phyloP scores from a whole-genome alignment of 2,113 vertebrate genomes.

The Poeciliopsis prolifica region DNA sequence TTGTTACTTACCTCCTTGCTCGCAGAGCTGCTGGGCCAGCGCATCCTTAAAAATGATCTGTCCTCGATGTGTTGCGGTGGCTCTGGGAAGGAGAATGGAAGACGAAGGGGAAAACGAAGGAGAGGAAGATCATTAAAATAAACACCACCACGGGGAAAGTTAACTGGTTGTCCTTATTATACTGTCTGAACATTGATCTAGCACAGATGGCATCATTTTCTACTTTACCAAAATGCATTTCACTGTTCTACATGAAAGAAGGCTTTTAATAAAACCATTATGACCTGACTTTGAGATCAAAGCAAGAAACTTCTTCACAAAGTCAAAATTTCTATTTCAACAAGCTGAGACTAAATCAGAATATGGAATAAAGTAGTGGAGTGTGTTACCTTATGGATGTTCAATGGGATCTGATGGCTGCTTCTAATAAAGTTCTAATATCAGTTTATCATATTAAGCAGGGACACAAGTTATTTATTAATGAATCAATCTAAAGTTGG shows the following conservation, averaged over 20 bases:
- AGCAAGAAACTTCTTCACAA: not conserved
- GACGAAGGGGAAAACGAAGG: not conserved
- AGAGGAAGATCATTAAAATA: conserved; percentile 31
- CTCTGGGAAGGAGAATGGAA: conserved; percentile 80
- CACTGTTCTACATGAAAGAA: conserved; percentile 1
- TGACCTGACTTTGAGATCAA: conserved; percentile 22
- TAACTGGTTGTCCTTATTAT: conserved; percentile 32
- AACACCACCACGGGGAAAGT: conserved; percentile 15
- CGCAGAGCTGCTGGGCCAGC: conserved; percentile 96
- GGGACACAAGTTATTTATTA: no score
- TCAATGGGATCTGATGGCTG: no score
- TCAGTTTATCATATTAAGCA: no score
- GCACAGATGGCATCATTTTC: conserved; percentile 44
- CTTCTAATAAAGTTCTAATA: no score
- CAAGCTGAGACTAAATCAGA: not conserved
- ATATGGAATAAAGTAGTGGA: not conserved
- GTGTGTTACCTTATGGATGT: not conserved
- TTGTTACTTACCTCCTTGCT: conserved; percentile 91
- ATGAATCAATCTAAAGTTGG: no score
- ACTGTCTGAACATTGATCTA: conserved; percentile 37
- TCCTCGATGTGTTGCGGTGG: conserved; percentile 94
- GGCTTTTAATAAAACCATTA: conserved; percentile 21
- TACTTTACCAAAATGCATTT: conserved; percentile 23
- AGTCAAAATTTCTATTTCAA: not conserved
- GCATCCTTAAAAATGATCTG: conserved; percentile 99